These are phyloP conservation scores for Parauchenoglanis ngamensis DNA, from an alignment of 2,797 vertebrate genomes.

Conservation along the genomic window DNA sequence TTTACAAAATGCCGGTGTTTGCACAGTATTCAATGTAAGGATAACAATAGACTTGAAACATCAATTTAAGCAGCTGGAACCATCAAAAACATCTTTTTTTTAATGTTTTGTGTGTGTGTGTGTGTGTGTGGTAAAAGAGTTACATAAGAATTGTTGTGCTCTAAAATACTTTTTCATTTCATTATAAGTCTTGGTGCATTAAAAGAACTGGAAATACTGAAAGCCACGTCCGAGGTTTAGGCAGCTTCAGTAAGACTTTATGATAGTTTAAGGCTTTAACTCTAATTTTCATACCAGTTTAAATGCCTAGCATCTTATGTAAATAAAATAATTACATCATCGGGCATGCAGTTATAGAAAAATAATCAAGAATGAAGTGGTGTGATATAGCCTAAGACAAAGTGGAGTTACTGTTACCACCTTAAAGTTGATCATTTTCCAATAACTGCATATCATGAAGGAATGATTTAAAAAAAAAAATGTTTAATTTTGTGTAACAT, in stretches of 20 bases:
- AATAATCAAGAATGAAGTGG: not conserved
- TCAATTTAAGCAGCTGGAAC: slow-evolving; percentile 26
- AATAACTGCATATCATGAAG: not conserved
- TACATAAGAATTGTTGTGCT: slow-evolving; percentile 26
- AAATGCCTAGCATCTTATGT: not conserved
- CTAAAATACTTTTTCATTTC: not conserved
- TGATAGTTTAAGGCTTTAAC: no score
- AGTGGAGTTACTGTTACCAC: not conserved
- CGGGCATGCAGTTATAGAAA: not conserved
- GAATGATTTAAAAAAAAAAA: no score
- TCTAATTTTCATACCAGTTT: not conserved
- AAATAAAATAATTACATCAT: not conserved
- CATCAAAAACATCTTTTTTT: slow-evolving; percentile 18
- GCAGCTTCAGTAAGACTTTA: not conserved
- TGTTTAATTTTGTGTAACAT: no score
- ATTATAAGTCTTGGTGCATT: not conserved
- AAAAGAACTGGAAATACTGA: not conserved
- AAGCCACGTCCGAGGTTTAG: not conserved
- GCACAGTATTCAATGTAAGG: slow-evolving; percentile 11
- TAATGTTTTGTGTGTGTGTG: not conserved
- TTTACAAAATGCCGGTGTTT: slow-evolving; percentile 1
- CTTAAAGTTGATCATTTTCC: not conserved
- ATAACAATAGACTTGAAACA: slow-evolving; percentile 10
- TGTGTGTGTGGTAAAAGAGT: not conserved
- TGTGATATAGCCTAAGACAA: not conserved